phyloP scores from a whole-genome alignment of 2,888 invertebrate genomes.

The Synergus umbraculus region DNA sequence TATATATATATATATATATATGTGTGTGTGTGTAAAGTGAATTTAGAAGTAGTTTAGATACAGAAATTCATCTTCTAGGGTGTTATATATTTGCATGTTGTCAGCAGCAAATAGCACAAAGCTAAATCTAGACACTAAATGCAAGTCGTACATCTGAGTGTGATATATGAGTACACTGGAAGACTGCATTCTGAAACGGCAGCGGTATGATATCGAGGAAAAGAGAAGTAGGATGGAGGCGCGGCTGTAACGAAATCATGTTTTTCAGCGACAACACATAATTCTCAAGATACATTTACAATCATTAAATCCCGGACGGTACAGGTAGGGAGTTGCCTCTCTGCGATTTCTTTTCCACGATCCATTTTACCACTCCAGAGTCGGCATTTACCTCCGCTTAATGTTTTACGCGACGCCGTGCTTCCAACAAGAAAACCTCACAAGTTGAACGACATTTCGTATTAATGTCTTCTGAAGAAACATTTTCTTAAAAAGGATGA shows the following conservation, averaged over 20 bases:
- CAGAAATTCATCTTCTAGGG: not conserved
- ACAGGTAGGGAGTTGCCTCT: slow-evolving; percentile 12
- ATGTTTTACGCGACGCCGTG: slow-evolving; percentile 23
- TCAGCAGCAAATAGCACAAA: not conserved
- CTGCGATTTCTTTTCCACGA: slow-evolving; percentile 52
- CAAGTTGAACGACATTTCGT: slow-evolving; percentile 22
- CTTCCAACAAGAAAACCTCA: slow-evolving; percentile 27
- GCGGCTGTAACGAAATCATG: slow-evolving; percentile 17
- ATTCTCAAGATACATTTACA: slow-evolving; percentile 48
- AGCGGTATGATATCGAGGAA: slow-evolving; percentile 18
- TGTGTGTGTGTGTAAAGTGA: not conserved
- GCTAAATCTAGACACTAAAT: slow-evolving; percentile 19
- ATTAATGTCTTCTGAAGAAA: slow-evolving; percentile 17
- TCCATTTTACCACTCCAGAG: slow-evolving; percentile 52
- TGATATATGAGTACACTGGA: slow-evolving; percentile 5
- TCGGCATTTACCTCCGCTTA: slow-evolving; percentile 19
- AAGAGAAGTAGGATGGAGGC: slow-evolving; percentile 22
- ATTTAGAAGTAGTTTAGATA: not conserved
- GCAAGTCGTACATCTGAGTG: slow-evolving; percentile 2
- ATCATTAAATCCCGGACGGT: slow-evolving; percentile 52
- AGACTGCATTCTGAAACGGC: slow-evolving; percentile 8
- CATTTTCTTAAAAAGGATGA: slow-evolving; percentile 4
- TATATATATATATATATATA: no score
- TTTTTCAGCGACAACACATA: slow-evolving; percentile 29
- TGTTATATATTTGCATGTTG: not conserved